Conservation (phyloP, 2,797 vertebrate species). For the Melanotaenia nigrans region DNA sequence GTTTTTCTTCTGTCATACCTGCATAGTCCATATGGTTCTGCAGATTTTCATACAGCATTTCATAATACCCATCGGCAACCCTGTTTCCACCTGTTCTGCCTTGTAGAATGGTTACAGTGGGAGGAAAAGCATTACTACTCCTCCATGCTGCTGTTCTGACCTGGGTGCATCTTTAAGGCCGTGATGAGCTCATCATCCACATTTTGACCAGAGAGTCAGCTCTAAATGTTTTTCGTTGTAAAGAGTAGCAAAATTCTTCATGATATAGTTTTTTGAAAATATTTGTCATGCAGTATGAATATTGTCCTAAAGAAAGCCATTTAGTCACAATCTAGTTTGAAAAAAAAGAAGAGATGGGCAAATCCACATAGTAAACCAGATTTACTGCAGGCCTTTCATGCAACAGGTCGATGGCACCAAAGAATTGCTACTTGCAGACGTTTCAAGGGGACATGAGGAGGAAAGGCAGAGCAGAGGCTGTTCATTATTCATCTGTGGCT, state of each 20-base stretch:
- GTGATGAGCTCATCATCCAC: background rate
- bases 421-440: background rate
- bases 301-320: background rate
- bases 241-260: too few relatives aligned
- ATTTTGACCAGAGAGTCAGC: background rate
- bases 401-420: background rate
- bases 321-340: background rate
- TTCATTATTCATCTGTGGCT: background rate
- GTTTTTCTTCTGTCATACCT: background rate
- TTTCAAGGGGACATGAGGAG: background rate
- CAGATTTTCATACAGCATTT: background rate
- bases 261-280: background rate
- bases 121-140: slow-evolving; percentile 1
- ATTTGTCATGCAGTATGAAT: background rate
- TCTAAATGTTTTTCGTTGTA: too few relatives aligned
- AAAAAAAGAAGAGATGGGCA: background rate
- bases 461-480: background rate
- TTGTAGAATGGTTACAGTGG: background rate
- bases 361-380: background rate
- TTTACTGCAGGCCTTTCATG: slow-evolving; percentile 3
- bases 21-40: background rate
- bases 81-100: slow-evolving; percentile 3
- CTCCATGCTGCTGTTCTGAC: slow-evolving; percentile 6
- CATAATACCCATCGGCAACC: background rate
- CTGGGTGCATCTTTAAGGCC: background rate